Evolutionary conservation across 2,113 vertebrate species (phyloP), one percentile per base, ranked within the genome.

Genomic region (Erinaceus europaeus): DNA sequence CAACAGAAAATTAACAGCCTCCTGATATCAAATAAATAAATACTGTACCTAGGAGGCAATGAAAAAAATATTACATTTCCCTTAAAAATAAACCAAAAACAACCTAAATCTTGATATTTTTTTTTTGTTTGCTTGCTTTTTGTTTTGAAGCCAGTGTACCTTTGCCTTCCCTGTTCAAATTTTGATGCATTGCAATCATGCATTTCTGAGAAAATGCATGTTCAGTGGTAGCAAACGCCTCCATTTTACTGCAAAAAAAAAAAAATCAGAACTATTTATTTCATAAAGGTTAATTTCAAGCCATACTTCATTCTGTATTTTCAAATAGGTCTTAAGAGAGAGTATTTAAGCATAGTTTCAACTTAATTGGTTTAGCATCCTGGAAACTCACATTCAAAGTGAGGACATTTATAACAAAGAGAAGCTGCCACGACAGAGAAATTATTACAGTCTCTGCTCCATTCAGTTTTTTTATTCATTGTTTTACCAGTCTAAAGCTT

Each of bases 281-380:
- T 93, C 61, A 90, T 80, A 88, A 92, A 95, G 74, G 81, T 95
- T 95, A 94, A 91, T 74, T 93, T 91, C 68, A 86, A 94, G 76
- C 92, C 76, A 90, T 84, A 50, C 40, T 79, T 92, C 68, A 90
- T 44, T 88, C 88, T 91, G 32, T 84, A 34, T 91, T 93, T 94
- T 90, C 94, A 94, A 94, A 90, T 91, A 86, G 72, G 78, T 77
- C 44, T 79, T 82, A 79, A 90, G 59, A 91, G 48, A 80, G 59
- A 84, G 55, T 86, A 79, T 80, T 85, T 89, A 94, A 93, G 61
- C 52, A 52, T 25, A 91, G n/a, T 38, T 64, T 93, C 84, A 38
- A 8, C 90, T 86, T 91, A 91, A 92, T 92, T 93, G 93, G 64
- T 52, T 90, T 83, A 87, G 40, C 48, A 76, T 74, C 65, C 81